phyloP scores from a whole-genome alignment of 1,140 invertebrate species.

The Proctacanthus coquilletti region DNA sequence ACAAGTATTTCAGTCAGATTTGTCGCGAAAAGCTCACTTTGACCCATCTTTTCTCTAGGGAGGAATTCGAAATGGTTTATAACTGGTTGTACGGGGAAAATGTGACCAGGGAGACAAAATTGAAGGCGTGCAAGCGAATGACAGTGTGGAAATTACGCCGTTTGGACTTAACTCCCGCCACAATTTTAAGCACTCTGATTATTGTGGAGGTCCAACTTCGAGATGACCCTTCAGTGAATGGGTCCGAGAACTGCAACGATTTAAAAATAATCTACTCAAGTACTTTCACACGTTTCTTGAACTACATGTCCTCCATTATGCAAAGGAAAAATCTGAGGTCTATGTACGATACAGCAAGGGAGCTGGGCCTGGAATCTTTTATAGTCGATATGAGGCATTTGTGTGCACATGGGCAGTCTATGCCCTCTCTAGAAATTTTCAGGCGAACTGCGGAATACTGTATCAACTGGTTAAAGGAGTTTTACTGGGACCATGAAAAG shows the following conservation, averaged over 20 bases:
- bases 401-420: constrained; percentile 23
- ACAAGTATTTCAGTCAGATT: no score
- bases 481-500: constrained; percentile 20
- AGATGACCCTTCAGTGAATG: constrained; percentile 2
- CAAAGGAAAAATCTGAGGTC: constrained; percentile 17
- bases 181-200: constrained; percentile 19
- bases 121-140: constrained; percentile 12
- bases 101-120: constrained; percentile 4
- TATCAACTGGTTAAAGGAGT: constrained; percentile 18
- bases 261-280: constrained; percentile 18
- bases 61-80: constrained; percentile 18
- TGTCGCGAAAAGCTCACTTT: no score
- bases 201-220: constrained; percentile 16
- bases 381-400: constrained; percentile 24
- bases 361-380: constrained; percentile 21
- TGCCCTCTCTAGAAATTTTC: constrained; percentile 16
- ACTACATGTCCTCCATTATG: constrained; percentile 28
- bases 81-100: constrained; percentile 12
- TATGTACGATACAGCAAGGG: constrained; percentile 24
- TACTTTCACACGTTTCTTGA: constrained; percentile 23
- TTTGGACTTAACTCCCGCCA: constrained; percentile 20
- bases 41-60: no score
- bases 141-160: constrained; percentile 21
- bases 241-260: constrained; percentile 6
- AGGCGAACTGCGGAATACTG: constrained; percentile 15